Base-by-base conservation (phyloP, 2,113 vertebrate genomes). In the Fregata magnificens region DNA sequence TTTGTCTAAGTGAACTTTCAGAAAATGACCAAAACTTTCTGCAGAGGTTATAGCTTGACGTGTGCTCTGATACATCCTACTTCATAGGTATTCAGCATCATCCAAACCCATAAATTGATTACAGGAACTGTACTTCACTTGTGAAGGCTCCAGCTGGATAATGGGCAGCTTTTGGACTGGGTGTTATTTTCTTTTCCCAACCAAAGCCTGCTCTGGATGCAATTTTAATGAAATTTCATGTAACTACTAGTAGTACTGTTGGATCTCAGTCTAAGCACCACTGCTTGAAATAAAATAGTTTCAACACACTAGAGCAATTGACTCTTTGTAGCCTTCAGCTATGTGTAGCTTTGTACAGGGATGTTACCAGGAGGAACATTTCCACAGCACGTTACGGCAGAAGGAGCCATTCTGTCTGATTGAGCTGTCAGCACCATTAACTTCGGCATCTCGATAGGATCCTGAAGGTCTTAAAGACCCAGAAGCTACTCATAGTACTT, bases 231-330 rank as follows among this genome's bases (percentile, higher is more conserved):
- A 81, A 62, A 67, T 69, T 73, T 79, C n/a, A 24, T 69, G 44
- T 44, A 90, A 87, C 56, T 82, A 90, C 82, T 31, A 55, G 66
- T 38, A 91, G 78, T 49, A 82, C 80, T 87, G 65, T 50, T 90
- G 31, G 59, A 47, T 66, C 66, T 71, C 63, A 16, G n/a, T 72
- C 50, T 78, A 74, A 86, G 61, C 40, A 85, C 52, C 87, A 80
- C n/a, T 85, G 49, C 34, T 93, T 79, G 59, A 87, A 89, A 95
- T 40, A 40, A 82, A 93, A 59, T n/a, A 44, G 53, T 96, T 95
- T 87, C 81, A 89, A 91, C 73, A 93, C 44, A 65, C 52, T 20
- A 36, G 26, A 91, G 73, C 77, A 79, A 66, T 71, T 82, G 83
- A 77, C 16, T 47, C 55, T 58, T 42, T 34, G 42, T 58, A 86